Conservation (phyloP, 1,140 invertebrate species). For the Drosophila punjabiensis region DNA sequence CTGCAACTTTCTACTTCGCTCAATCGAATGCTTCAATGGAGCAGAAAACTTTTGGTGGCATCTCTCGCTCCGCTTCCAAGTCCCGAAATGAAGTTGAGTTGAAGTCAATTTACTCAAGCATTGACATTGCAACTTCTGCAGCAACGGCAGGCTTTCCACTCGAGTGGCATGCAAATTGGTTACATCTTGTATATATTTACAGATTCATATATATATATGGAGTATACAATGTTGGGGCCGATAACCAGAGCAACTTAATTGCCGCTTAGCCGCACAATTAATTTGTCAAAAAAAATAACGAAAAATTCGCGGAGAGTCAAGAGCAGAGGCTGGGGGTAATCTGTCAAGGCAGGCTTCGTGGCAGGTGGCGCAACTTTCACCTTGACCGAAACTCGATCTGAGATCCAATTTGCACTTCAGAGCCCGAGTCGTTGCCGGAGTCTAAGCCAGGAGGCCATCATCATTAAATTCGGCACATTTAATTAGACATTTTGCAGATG, state of each 20-base stretch:
- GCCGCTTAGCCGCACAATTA: slow-evolving; percentile 75
- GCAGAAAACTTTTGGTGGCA: slow-evolving; percentile 73
- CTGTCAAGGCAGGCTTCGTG: slow-evolving; percentile 41
- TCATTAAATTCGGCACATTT: slow-evolving; percentile 63
- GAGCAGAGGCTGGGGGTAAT: slow-evolving; percentile 11
- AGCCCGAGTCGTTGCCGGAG: slow-evolving; percentile 14
- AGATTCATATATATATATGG: not conserved
- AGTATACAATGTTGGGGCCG: slow-evolving; percentile 12
- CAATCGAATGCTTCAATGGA: slow-evolving; percentile 83
- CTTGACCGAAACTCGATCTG: slow-evolving; percentile 61
- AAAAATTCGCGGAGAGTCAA: slow-evolving; percentile 18
- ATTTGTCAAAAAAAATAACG: slow-evolving; percentile 69
- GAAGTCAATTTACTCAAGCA: slow-evolving; percentile 67
- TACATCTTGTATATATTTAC: slow-evolving; percentile 41
- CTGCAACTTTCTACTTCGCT: slow-evolving; percentile 43
- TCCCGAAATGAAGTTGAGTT: slow-evolving; percentile 67
- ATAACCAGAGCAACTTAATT: slow-evolving; percentile 64
- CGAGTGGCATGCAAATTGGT: slow-evolving; percentile 65
- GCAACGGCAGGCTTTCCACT: slow-evolving; percentile 40
- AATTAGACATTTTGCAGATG: slow-evolving; percentile 57
- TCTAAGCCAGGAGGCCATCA: slow-evolving; percentile 51
- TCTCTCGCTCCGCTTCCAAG: slow-evolving; percentile 11
- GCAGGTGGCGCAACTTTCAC: slow-evolving; percentile 80
- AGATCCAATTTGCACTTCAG: slow-evolving; percentile 24
- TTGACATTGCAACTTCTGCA: slow-evolving; percentile 39